Evolutionary conservation across 2,113 vertebrate species (phyloP), one percentile per base, ranked within the genome.

Genomic region (Rynchops niger): DNA sequence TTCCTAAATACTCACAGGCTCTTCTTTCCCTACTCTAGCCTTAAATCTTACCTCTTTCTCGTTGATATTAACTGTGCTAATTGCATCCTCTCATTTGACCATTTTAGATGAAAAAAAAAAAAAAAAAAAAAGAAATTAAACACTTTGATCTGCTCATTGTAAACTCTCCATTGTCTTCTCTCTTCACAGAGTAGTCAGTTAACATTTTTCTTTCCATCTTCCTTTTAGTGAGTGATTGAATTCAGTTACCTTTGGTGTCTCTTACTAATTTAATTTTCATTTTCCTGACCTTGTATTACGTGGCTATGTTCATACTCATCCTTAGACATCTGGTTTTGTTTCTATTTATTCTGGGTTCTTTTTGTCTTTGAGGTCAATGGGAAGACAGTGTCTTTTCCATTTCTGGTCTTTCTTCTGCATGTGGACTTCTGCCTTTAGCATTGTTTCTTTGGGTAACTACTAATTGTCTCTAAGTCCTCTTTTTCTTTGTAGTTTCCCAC

Each of bases 281-380:
- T 91, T 89, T 91, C 70, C 77, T 89, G 72, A 84, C 22, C 69
- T 86, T 88, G 17, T 83, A 92, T 91, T 81, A 77, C 29, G 66
- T 21, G 26, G 11, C 19, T 88, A 6, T 73, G 58, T 86, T 88
- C 82, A 52, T 76, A 47, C 26, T 93, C 42, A 91, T 78, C 50
- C 65, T 79, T 71, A 86, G 67, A 86, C 82, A 88, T 73, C 79
- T 92, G 74, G 11, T 66, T 95, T 82, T 92, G 50, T 67, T 96
- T 78, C 80, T 65, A 9, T n/a, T 89, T 63, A 5, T 72, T 71
- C 42, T 86, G 80, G 49, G 78, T 92, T 45, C 25, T 92, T 72
- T 77, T 83, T 78, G n/a, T 81, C 38, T 73, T 62, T 67, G 59
- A 88, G 67, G 52, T 62, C 67, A 94, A 42, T 78, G n/a, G 91